Evolutionary conservation across 2,797 vertebrate genomes (phyloP), one percentile per base, ranked within the genome.

Genomic region (Acipenser transmontanus): DNA sequence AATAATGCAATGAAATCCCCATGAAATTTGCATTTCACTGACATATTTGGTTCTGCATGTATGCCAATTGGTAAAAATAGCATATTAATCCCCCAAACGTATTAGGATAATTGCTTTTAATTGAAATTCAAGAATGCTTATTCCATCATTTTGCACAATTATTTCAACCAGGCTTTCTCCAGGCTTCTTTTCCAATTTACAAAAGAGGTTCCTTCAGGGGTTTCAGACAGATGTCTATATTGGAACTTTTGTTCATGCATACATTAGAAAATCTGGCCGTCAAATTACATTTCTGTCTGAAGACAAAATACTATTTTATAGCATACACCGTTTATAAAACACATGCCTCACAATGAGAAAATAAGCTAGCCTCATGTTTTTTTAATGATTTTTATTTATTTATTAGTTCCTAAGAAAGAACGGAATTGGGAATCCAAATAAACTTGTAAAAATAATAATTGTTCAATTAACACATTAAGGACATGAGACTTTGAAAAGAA

Each of bases 201-300:
- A 63, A 49, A 59, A 62, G 49, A 57, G 66, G 65, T 64, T 62
- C 67, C 54, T 68, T 47, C 62, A 49, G 65, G 50, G 69, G 34
- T 67, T 50, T 61, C 68, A 62, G 71, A 67, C 71, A 68, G 70
- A 61, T 65, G 52, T 61, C 9, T 56, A 51, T 68, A 71, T 70
- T 71, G 68, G 74, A 20, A 57, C 54, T 70, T 50, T 64, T 63
- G 64, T 70, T 70, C 69, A 74, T 49, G 62, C 59, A 60, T 66
- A 69, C 10, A 61, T 48, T 11, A 49, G 6, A 34, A 49, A 60
- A 3, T 34, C 34, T 34, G 4, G 17, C 13, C 51, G n/a, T 57
- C 13, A 48, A 66, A 50, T 65, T 51, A 70, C 66, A 62, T 49
- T 6, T 57, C 20, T 47, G 64, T 51, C 57, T 63, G 64, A 51